phyloP scores from a whole-genome alignment of 2,113 vertebrate species.

The Mus spicilegus region DNA sequence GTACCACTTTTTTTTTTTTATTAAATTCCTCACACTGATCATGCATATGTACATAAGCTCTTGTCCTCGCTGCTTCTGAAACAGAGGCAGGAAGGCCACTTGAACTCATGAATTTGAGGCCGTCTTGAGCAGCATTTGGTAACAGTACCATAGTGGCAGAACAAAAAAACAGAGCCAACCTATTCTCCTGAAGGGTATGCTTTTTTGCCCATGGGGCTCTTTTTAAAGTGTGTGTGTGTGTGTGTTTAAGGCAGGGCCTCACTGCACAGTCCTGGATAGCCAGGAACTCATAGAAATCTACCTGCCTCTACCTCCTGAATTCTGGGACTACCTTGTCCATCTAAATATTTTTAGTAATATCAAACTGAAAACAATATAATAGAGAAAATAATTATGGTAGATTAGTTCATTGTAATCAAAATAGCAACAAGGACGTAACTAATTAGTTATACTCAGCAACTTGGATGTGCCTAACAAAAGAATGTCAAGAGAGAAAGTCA shows the following conservation, averaged over 20 bases:
- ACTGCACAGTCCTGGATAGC: not conserved
- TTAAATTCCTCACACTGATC: not conserved
- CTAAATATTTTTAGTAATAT: conserved; percentile 30
- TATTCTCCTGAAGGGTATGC: not conserved
- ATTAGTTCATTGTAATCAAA: conserved; percentile 15
- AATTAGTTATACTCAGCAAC: not conserved
- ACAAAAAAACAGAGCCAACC: not conserved
- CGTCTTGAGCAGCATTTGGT: not conserved
- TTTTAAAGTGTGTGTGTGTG: not conserved
- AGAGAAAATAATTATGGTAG: conserved; percentile 28
- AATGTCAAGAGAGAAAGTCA: not conserved
- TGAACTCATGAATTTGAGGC: not conserved
- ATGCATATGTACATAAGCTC: not conserved
- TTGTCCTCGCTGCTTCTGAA: not conserved
- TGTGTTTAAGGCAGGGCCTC: not conserved
- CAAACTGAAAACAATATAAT: not conserved
- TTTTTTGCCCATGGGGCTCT: not conserved
- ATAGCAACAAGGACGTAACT: not conserved
- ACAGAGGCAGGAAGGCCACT: not conserved
- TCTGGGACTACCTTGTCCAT: not conserved
- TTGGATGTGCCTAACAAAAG: conserved; percentile 30
- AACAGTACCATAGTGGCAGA: not conserved
- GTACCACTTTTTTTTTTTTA: not conserved
- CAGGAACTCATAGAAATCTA: not conserved
- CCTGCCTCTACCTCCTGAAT: not conserved